These are phyloP conservation scores for Trachelipus rathkii DNA, from an alignment of 1,140 invertebrate genomes.

Conservation along the genomic window DNA sequence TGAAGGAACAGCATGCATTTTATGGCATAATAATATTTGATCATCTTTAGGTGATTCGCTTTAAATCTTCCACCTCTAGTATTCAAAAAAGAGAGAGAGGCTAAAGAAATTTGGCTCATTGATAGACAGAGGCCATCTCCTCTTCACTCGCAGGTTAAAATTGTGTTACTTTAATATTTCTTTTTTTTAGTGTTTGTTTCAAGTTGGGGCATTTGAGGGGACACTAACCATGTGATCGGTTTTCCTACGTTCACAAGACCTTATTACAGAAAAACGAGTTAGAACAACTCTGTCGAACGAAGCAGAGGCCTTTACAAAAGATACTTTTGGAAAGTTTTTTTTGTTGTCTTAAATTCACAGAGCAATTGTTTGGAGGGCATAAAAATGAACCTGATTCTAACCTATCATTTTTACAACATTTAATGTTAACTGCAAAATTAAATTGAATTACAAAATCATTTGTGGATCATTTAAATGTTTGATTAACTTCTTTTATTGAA, in stretches of 20 bases:
- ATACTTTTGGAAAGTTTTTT: not conserved
- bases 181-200: too few species aligned
- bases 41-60: slow-evolving; percentile 55
- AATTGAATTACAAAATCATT: too few species aligned
- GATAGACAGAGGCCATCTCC: slow-evolving; percentile 48
- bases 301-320: not conserved
- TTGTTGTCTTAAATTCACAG: not conserved
- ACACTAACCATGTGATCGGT: too few species aligned
- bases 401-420: too few species aligned
- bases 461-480: too few species aligned
- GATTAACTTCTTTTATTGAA: too few species aligned
- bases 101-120: slow-evolving; percentile 57
- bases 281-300: not conserved
- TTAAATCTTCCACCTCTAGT: slow-evolving; percentile 46
- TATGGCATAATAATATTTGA: too few species aligned
- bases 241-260: too few species aligned
- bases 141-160: slow-evolving; percentile 52
- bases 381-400: too few species aligned
- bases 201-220: too few species aligned
- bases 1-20: too few species aligned
- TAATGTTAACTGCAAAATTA: too few species aligned
- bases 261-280: not conserved
- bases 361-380: not conserved
- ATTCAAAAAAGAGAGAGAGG: slow-evolving; percentile 52
- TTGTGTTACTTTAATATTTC: not conserved